Percentiles rank a stretch among this genome's conserved stretches.
Evolutionary conservation across 2,888 invertebrate genomes (phyloP).

Genomic region (Branchipolynoe longqiensis): DNA sequence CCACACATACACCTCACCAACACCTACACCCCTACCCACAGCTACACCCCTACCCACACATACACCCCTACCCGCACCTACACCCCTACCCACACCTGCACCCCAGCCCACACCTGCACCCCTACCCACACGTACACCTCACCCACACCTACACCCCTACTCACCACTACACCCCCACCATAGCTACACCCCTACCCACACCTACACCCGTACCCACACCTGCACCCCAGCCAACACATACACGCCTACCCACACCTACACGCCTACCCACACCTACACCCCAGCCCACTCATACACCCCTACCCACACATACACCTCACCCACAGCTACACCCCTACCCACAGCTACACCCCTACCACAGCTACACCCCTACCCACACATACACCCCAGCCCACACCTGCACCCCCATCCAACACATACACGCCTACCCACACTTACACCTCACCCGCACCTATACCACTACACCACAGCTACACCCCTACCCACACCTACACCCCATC

Average conservation of each 20-base stretch:
- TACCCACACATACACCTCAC: background rate
- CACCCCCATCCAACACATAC: background rate
- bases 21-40: background rate
- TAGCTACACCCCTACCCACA: background rate
- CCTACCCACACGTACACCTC: background rate
- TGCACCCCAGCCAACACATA: background rate
- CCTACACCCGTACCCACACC: background rate
- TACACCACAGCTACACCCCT: background rate
- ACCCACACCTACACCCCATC: background rate
- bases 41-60: background rate
- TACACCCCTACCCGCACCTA: background rate
- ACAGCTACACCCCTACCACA: background rate
- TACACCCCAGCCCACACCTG: background rate
- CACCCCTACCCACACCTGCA: background rate
- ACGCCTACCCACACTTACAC: background rate
- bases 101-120: background rate
- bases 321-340: too few species aligned
- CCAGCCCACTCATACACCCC: background rate
- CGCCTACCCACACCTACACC: background rate
- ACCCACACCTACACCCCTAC: background rate
- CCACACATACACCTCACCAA: too few species aligned
- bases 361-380: background rate
- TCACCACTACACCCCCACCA: background rate
- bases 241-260: background rate
- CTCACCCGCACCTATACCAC: background rate